These are phyloP conservation scores for Popillia japonica DNA, from an alignment of 1,140 invertebrate genomes.

Conservation along the genomic window DNA sequence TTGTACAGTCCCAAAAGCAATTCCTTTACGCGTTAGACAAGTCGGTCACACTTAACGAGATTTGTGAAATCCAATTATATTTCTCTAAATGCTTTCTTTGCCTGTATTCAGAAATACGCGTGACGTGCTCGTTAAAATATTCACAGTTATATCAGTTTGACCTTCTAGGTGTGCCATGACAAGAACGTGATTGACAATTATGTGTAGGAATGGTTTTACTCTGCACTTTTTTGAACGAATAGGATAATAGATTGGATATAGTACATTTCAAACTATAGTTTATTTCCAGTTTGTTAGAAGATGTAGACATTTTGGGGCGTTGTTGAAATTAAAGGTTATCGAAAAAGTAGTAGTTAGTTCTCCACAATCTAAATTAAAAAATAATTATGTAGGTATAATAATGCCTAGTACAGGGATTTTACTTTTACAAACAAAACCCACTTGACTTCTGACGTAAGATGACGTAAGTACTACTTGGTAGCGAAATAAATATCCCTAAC, in stretches of 20 bases:
- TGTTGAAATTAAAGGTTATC: too few relatives aligned
- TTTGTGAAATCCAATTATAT: conserved; percentile 31
- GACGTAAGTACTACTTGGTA: too few relatives aligned
- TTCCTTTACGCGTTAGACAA: background rate
- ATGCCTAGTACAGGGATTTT: too few relatives aligned
- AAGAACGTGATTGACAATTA: conserved; percentile 35
- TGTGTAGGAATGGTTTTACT: background rate
- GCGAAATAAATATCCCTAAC: too few relatives aligned
- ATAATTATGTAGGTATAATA: too few relatives aligned
- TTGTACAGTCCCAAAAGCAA: background rate
- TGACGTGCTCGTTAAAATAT: conserved; percentile 30
- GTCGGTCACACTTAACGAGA: conserved; percentile 30
- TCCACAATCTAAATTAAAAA: too few relatives aligned
- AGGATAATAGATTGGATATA: background rate
- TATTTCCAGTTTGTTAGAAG: too few relatives aligned
- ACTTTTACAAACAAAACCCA: too few relatives aligned
- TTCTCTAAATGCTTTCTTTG: conserved; percentile 22
- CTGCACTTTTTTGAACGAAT: background rate
- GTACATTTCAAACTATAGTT: too few relatives aligned
- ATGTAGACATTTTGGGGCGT: too few relatives aligned
- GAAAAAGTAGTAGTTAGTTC: too few relatives aligned
- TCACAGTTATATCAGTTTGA: conserved; percentile 35
- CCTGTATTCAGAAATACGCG: background rate
- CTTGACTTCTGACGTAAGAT: too few relatives aligned
- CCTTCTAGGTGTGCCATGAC: conserved; percentile 26